Conservation (phyloP, 2,113 vertebrate genomes). For the Struthio camelus region DNA sequence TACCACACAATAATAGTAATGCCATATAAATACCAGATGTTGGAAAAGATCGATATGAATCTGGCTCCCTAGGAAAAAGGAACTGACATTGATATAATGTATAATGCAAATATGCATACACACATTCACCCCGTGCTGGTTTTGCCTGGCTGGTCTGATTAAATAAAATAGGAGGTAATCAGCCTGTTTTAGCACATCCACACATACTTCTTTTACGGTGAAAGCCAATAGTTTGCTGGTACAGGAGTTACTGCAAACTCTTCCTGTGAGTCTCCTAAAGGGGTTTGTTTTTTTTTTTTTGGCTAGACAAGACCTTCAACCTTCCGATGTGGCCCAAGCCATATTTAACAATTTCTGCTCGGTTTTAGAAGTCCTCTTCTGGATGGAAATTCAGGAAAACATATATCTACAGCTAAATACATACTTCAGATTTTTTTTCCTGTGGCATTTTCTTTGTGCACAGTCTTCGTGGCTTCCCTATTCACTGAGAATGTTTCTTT, state of each 20-base stretch:
- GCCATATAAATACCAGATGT: not conserved
- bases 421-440: not conserved
- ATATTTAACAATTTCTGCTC: not conserved
- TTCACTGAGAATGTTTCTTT: not conserved
- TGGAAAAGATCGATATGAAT: not conserved
- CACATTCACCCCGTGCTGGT: not conserved
- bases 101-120: not conserved
- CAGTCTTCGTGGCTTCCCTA: not conserved
- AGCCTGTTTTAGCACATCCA: not conserved
- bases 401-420: not conserved
- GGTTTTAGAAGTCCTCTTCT: not conserved
- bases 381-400: fast-evolving
- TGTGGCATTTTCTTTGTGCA: not conserved
- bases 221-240: not conserved
- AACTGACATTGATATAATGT: not conserved
- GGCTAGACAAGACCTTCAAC: not conserved
- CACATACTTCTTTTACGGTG: not conserved
- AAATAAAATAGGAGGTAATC: not conserved
- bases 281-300: not conserved
- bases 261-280: not conserved
- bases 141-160: not conserved
- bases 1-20: not conserved
- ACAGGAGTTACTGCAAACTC: not conserved
- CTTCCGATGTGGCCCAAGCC: not conserved
- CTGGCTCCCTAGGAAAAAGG: not conserved